These are phyloP conservation scores for Ptilorrhoa leucosticta DNA, from an alignment of 2,113 vertebrate genomes.

Conservation along the genomic window DNA sequence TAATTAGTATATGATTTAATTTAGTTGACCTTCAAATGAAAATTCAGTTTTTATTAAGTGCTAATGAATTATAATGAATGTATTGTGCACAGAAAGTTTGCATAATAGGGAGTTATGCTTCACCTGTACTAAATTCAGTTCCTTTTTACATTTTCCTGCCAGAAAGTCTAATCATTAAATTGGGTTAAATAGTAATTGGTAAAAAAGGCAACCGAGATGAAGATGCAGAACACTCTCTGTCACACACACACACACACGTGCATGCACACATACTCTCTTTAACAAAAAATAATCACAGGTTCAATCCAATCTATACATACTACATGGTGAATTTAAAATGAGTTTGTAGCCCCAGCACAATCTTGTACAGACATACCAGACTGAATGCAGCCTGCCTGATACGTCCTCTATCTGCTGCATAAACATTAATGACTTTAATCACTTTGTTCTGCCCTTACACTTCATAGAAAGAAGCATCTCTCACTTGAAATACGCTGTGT, in stretches of 20 bases:
- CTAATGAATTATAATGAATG: constrained; percentile 35
- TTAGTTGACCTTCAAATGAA: constrained; percentile 62
- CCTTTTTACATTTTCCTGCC: not conserved
- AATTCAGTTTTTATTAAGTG: constrained; percentile 58
- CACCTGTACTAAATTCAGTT: not conserved
- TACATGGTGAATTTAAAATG: not conserved
- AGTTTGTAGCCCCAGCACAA: not conserved
- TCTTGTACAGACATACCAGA: not conserved
- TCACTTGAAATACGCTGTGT: not conserved
- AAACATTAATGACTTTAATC: constrained; percentile 21
- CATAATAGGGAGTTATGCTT: not conserved
- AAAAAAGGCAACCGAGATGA: not conserved
- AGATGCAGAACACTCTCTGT: not conserved
- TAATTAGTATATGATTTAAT: constrained; percentile 64
- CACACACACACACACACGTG: rapidly evolving
- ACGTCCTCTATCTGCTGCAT: not conserved
- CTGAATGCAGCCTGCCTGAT: not conserved
- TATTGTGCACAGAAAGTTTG: constrained; percentile 22
- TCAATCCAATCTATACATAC: not conserved
- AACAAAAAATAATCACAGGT: not conserved
- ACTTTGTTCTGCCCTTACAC: constrained; percentile 20
- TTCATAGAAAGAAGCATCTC: not conserved
- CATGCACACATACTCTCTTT: rapidly evolving
- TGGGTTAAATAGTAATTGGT: not conserved
- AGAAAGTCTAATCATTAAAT: not conserved